Conservation (phyloP, 2,888 invertebrate genomes). For the Macroteleia sp. region DNA sequence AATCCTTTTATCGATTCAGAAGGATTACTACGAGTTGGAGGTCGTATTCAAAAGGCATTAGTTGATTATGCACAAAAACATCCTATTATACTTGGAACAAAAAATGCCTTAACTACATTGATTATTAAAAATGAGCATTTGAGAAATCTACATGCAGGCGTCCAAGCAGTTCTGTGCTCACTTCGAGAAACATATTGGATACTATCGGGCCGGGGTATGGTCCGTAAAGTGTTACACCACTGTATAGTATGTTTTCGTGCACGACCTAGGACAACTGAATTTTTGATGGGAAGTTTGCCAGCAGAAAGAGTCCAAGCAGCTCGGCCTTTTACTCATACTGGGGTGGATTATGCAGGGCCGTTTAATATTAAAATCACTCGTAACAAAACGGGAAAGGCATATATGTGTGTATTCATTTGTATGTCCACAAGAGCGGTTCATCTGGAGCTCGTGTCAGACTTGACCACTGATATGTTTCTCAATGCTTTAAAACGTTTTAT, state of each 20-base stretch:
- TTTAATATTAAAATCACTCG: slow-evolving; percentile 12
- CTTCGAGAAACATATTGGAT: slow-evolving; percentile 3
- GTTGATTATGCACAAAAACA: slow-evolving; percentile 10
- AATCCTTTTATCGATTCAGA: slow-evolving; percentile 4
- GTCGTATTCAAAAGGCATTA: slow-evolving; percentile 22
- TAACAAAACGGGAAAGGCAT: slow-evolving; percentile 42
- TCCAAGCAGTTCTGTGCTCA: not conserved
- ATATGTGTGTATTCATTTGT: slow-evolving; percentile 65
- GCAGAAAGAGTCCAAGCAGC: slow-evolving; percentile 29
- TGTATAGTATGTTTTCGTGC: not conserved
- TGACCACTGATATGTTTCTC: slow-evolving; percentile 63
- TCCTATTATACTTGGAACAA: slow-evolving; percentile 30
- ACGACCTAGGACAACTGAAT: not conserved
- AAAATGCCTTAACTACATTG: slow-evolving; percentile 22
- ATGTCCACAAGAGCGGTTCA: slow-evolving; percentile 63
- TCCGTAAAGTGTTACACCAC: not conserved
- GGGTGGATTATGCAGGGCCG: slow-evolving; percentile 47
- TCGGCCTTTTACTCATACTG: slow-evolving; percentile 63
- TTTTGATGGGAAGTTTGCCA: not conserved
- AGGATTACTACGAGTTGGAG: slow-evolving; percentile 21
- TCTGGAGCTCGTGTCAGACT: slow-evolving; percentile 60
- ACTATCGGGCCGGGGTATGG: not conserved
- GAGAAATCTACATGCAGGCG: slow-evolving; percentile 20
- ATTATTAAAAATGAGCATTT: slow-evolving; percentile 26
- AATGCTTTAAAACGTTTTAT: slow-evolving; percentile 63